phyloP scores from a whole-genome alignment of 2,113 vertebrate species.

The Xiphophorus maculatus region DNA sequence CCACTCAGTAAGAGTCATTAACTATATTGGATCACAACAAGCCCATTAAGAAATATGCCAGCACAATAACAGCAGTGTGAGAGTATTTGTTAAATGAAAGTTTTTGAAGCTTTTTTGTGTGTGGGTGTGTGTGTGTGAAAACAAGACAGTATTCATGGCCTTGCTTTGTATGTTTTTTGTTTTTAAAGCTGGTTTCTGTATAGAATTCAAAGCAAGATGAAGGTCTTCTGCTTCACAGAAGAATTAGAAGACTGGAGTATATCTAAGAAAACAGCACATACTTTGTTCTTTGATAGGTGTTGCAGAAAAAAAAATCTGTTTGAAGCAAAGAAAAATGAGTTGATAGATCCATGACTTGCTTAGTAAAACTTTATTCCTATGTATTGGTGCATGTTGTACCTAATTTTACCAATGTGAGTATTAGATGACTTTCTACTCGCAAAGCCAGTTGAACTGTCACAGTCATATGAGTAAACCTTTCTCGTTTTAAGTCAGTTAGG shows the following conservation, averaged over 20 bases:
- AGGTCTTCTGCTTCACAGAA: background rate
- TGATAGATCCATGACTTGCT: no score
- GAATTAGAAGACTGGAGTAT: background rate
- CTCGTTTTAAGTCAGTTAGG: no score
- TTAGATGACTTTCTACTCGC: no score
- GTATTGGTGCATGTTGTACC: no score
- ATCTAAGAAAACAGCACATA: no score
- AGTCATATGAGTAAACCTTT: no score
- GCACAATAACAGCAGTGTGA: constrained; percentile 33
- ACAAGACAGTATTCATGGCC: constrained; percentile 23
- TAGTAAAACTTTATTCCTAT: no score
- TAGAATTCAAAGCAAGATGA: background rate
- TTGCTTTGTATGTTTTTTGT: background rate
- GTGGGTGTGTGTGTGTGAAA: background rate
- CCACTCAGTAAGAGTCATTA: constrained; percentile 64
- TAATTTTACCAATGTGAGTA: no score
- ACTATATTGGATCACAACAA: constrained; percentile 60
- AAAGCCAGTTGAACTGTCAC: no score
- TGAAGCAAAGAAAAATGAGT: no score
- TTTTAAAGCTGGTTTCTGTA: background rate
- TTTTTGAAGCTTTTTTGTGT: constrained; percentile 20
- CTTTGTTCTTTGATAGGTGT: no score
- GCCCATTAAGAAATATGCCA: constrained; percentile 49
- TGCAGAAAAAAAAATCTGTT: no score
- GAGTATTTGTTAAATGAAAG: constrained; percentile 35